These are phyloP conservation scores for Tyto alba DNA, from an alignment of 2,113 vertebrate species.

Conservation along the genomic window DNA sequence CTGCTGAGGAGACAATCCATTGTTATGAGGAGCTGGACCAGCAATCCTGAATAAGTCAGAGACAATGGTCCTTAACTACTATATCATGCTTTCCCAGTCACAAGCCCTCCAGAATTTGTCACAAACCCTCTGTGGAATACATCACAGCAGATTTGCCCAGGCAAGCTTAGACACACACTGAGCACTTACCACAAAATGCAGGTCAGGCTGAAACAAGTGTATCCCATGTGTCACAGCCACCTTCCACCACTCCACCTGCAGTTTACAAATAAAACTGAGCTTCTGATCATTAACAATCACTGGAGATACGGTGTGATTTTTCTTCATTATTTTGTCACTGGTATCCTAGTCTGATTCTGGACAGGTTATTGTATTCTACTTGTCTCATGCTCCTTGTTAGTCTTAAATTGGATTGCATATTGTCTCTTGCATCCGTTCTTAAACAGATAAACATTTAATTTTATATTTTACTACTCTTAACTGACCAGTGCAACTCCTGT, in stretches of 20 bases:
- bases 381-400: neutral
- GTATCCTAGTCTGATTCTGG: neutral
- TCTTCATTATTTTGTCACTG: neutral
- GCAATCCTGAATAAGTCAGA: neutral
- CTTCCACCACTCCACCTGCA: neutral
- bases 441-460: neutral
- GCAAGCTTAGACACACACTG: neutral
- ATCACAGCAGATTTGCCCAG: neutral
- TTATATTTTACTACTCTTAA: neutral
- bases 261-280: neutral
- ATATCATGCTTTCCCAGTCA: neutral
- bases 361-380: neutral
- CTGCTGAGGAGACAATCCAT: neutral
- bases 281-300: neutral
- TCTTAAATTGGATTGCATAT: neutral
- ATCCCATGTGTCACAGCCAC: neutral
- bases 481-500: neutral
- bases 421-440: neutral
- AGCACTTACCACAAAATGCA: neutral
- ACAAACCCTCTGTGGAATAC: neutral
- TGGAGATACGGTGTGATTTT: neutral
- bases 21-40: neutral
- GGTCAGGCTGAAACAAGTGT: neutral
- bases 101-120: neutral
- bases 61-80: neutral